Base-by-base conservation (phyloP, 1,140 invertebrate genomes). In the Thaumetopoea pityocampa region DNA sequence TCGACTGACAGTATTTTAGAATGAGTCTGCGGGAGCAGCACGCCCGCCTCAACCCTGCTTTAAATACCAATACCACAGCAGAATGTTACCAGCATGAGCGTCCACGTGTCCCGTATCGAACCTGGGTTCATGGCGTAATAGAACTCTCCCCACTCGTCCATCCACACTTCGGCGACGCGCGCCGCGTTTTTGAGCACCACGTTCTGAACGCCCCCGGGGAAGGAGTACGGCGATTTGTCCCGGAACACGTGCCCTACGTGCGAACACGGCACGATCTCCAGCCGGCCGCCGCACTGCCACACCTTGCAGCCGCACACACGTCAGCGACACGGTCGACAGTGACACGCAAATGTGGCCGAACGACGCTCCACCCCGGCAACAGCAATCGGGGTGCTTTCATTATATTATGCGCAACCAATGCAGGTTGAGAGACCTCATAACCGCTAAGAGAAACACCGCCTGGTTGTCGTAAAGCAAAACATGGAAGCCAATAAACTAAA, bases 81-180 rank as follows among this genome's bases (percentile, higher is more conserved):
- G 51, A 56, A 58, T 41, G 54, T 47, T 28, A 54, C 23, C 44
- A 45, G 45, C 19, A 6, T 26, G 8, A 22, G 28, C 45, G 40
- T 35, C 27, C 44, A 44, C 26, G 20, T 38, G 24, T 34, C 54
- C 26, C 40, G 10, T 35, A 5, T 53, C 91, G 91, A 93, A 98
- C 96, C 95, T 95, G 96, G 95, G 86, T 96, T 98, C 92, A 98
- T 97, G 85, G 94, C 93, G 91, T 96, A 98, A 92, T 98, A 98
- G 91, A 98, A 98, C 87, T 97, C 93, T 86, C 94, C 93, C 96
- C 96, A 98, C 87, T 98, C 94, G 90, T 98, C 97, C 93, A 99
- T 94, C 97, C 97, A 98, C 68, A 98, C 97, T 88, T 97, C 96
- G 64, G 96, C 96, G 55, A 98, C 93, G 62, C 97, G 90, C 28